Evolutionary conservation across 2,113 vertebrate species (phyloP).

Genomic region (Hiodon alosoides): DNA sequence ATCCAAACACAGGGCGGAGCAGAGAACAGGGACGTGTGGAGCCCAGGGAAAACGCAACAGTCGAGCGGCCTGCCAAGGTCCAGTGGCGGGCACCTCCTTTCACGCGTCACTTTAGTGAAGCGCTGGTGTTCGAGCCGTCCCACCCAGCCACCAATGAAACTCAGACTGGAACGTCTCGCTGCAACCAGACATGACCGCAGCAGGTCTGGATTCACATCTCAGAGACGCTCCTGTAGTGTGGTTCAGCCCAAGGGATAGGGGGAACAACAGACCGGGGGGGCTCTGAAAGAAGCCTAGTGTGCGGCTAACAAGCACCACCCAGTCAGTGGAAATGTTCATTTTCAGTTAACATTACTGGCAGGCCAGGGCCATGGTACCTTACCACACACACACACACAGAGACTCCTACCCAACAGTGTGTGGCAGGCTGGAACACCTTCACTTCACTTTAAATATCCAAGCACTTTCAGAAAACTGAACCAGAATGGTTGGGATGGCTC

Average conservation of each 20-base stretch:
- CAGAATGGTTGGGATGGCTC: too few relatives aligned
- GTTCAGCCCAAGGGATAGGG: not conserved
- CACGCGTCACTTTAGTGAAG: too few relatives aligned
- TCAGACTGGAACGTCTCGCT: too few relatives aligned
- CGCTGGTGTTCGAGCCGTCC: too few relatives aligned
- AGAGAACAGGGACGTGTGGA: too few relatives aligned
- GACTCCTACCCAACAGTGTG: not conserved
- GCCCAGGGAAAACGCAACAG: too few relatives aligned
- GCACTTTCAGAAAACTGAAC: too few relatives aligned
- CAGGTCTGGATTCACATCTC: not conserved
- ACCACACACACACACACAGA: not conserved
- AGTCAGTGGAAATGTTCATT: not conserved
- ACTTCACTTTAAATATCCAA: too few relatives aligned
- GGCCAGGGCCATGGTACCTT: not conserved
- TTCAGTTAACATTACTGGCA: not conserved
- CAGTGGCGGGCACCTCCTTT: too few relatives aligned
- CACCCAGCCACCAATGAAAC: too few relatives aligned
- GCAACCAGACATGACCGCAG: not conserved
- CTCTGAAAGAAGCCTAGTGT: conserved; percentile 5
- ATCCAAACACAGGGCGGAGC: too few relatives aligned
- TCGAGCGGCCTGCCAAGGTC: too few relatives aligned
- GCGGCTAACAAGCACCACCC: not conserved
- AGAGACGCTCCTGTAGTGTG: conserved; percentile 4
- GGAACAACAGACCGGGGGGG: not conserved
- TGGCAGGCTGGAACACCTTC: not conserved